Percentiles rank a stretch among this genome's conserved stretches.
These are phyloP conservation scores for Enteromius anoplus DNA, from an alignment of 2,797 vertebrate species.

Conservation along the genomic window DNA sequence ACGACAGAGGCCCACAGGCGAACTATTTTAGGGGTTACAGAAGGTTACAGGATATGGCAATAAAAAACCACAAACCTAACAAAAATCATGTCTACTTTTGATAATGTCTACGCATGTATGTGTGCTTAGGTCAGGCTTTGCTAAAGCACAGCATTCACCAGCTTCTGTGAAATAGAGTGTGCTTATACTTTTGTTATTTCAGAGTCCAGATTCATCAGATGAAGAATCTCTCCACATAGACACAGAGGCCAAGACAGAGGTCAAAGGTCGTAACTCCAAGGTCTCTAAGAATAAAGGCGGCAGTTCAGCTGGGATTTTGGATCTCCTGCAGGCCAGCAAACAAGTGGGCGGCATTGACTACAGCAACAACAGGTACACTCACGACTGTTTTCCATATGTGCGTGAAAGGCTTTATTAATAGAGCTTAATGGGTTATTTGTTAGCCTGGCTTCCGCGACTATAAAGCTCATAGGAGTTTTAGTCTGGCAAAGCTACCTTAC, in stretches of 20 bases:
- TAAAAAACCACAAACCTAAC: background rate
- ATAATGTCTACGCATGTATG: background rate
- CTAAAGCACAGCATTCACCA: background rate
- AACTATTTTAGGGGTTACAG: slow-evolving; percentile 28
- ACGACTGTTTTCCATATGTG: slow-evolving; percentile 10
- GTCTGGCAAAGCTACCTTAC: no score
- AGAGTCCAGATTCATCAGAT: slow-evolving; percentile 90
- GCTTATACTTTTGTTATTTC: slow-evolving; percentile 39
- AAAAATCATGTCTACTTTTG: background rate
- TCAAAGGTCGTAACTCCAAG: slow-evolving; percentile 87
- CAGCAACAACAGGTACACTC: slow-evolving; percentile 91
- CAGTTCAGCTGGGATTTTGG: slow-evolving; percentile 91
- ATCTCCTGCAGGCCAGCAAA: slow-evolving; percentile 97
- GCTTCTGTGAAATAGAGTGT: background rate
- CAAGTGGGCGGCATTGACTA: slow-evolving; percentile 97
- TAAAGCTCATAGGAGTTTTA: no score
- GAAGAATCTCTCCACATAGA: slow-evolving; percentile 97
- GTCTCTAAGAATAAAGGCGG: slow-evolving; percentile 88
- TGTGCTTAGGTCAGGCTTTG: background rate
- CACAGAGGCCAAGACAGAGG: slow-evolving; percentile 83
- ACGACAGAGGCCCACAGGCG: slow-evolving; percentile 55
- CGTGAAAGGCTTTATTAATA: background rate
- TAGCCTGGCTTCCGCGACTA: no score
- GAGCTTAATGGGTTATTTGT: background rate
- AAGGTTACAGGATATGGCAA: slow-evolving; percentile 25